Evolutionary conservation across 1,140 invertebrate genomes (phyloP), one percentile per base, ranked within the genome.

Genomic region (Hirudo medicinalis): DNA sequence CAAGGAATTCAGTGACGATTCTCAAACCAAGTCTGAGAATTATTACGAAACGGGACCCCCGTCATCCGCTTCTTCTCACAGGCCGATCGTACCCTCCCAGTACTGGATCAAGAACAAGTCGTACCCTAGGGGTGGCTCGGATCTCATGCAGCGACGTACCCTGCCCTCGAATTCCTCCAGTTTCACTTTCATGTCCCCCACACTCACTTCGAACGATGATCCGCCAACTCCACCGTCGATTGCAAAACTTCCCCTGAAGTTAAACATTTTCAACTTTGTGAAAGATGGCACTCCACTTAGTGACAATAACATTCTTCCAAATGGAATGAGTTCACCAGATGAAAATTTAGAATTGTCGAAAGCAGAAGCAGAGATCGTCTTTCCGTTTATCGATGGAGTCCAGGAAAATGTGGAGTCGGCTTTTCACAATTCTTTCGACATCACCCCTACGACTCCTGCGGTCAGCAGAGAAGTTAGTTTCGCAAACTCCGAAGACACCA

Each of bases 11-110:
- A 20, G 57, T n/a, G 57, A 32, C 19, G 57, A 63, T 22, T 63
- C 22, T 20, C 22, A 63, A 6, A 32, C 22, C 19, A 63, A 63
- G 15, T 63, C 57, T 1, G 57, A 63, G 57, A 63, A 63, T 15
- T 63, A 63, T 63, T 63, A 63, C 57, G 57, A 63, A 32, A 25
- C 57, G 13, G 22, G 22, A 63, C 29, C 29, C 29, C 57, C 57
- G 6, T 32, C 29, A 15, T 32, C 57, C 20, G 57, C 57, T n/a
- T 32, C 29, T 32, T 63, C 57, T 13, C 57, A 32, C 11, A 63
- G 29, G 57, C 57, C 22, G 11, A 13, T 63, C 57, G 17, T 63
- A 22, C 9, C 22, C 57, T 25, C 57, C 13, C 22, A 63, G 22
- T 22, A 63, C 20, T 22, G 22, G 22, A 63, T 63, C 57, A 63